Conservation (phyloP, 1,140 invertebrate genomes). For the Lepeophtheirus salmonis region DNA sequence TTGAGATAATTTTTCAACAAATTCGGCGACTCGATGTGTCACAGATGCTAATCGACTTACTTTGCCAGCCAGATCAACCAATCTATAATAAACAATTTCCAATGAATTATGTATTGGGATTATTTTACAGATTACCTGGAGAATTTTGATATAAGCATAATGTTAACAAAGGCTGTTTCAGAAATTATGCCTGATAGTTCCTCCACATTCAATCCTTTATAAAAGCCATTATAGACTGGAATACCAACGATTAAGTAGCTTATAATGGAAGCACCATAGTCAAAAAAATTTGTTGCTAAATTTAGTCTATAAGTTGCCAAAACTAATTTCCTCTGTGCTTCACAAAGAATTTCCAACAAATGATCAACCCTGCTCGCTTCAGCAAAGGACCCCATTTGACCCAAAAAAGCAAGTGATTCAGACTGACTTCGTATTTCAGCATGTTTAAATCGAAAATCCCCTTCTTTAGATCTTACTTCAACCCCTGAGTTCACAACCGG, state of each 20-base stretch:
- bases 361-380: slow-evolving; percentile 34
- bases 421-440: neutral
- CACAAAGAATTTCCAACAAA: slow-evolving; percentile 31
- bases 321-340: slow-evolving; percentile 31
- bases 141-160: slow-evolving; percentile 41
- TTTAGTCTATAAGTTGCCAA: slow-evolving; percentile 29
- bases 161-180: slow-evolving; percentile 40
- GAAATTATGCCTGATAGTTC: slow-evolving; percentile 19
- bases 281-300: slow-evolving; percentile 33
- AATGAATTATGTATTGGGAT: too few relatives aligned
- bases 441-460: slow-evolving; percentile 36
- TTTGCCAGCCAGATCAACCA: slow-evolving; percentile 34
- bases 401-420: slow-evolving; percentile 5
- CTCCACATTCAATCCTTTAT: slow-evolving; percentile 26
- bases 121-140: slow-evolving; percentile 26
- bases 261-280: slow-evolving; percentile 39
- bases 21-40: slow-evolving; percentile 31
- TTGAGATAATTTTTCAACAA: slow-evolving; percentile 23
- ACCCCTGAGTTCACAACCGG: slow-evolving; percentile 37
- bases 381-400: slow-evolving; percentile 25
- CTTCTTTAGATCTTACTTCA: slow-evolving; percentile 38
- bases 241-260: slow-evolving; percentile 39
- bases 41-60: slow-evolving; percentile 36
- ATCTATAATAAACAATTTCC: slow-evolving; percentile 7
- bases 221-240: slow-evolving; percentile 39